Base-by-base conservation (phyloP, 2,113 vertebrate species). In the Montifringilla adamsi region DNA sequence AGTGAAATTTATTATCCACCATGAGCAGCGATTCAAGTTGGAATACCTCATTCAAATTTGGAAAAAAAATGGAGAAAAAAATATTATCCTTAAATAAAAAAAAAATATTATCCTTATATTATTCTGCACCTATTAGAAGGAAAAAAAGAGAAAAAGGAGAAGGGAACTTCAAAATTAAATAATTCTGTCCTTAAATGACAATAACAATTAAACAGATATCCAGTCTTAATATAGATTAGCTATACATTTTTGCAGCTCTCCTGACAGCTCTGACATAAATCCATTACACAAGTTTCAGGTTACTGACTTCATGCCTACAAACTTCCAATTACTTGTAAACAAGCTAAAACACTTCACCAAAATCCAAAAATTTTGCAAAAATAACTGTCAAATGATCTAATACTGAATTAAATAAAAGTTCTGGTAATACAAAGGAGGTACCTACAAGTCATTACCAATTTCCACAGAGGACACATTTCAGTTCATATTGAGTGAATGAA, bases 211-310 rank as follows among this genome's bases (percentile, higher is more conserved):
- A 96, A 92, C 63, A 95, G 90, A 67, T 89, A 76, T 26, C 78
- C 72, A 92, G 84, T 84, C 93, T 90, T 91, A 70, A 82, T 84
- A 96, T 94, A 88, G 93, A 97, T 96, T 94, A 97, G 60, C 96
- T 94, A 96, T 92, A 94, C 83, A 91, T 94, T 96, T 93, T 96
- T 95, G 86, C 93, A 87, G 79, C 73, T 94, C 91, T 74, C 80
- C 74, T 87, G 88, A 47, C 86, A 95, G 89, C 76, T 90, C 95
- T 94, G 96, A 97, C 96, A 97, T 89, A 96, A 97, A 97, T 97
- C 89, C 93, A 94, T 94, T 95, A 86, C 74, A 58, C 84, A 66
- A 91, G 53, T 94, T 95, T 97, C 96, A 95, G 79, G 81, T 97
- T 97, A 97, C 97, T 73, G 69, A 50, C 85, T 90, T 94, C 90